These are phyloP conservation scores for Florisuga fusca DNA, from an alignment of 2,797 vertebrate species.

Conservation along the genomic window DNA sequence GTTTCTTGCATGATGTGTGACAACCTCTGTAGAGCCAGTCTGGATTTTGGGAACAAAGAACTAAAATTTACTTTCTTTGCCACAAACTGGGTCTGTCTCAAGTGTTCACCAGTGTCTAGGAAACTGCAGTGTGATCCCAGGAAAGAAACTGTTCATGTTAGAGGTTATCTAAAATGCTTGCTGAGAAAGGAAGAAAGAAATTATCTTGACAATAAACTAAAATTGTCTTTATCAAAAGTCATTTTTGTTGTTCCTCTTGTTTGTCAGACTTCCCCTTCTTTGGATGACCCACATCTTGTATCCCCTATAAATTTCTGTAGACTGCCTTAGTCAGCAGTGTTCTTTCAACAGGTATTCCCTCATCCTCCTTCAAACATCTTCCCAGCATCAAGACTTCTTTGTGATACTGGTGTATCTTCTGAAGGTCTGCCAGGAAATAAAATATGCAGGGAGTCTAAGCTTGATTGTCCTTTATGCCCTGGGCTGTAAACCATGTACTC, in stretches of 20 bases:
- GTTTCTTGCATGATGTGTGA: background rate
- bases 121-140: background rate
- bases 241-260: constrained; percentile 5
- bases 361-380: constrained; percentile 82
- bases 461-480: background rate
- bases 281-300: constrained; percentile 86
- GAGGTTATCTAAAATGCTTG: background rate
- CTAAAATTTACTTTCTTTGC: background rate
- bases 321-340: constrained; percentile 80
- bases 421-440: constrained; percentile 74
- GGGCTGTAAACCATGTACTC: background rate
- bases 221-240: background rate
- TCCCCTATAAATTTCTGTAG: constrained; percentile 84
- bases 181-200: background rate
- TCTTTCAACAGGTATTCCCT: constrained; percentile 79
- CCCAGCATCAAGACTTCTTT: constrained; percentile 82
- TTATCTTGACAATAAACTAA: background rate
- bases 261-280: constrained; percentile 44
- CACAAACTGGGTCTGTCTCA: background rate
- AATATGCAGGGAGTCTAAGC: background rate
- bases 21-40: background rate
- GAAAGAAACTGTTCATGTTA: background rate
- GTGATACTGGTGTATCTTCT: constrained; percentile 81
- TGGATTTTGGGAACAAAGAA: background rate
- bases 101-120: background rate